A percentile compares a stretch with the other conserved stretches of the same genome.
These are phyloP conservation scores for Diachasmimorpha longicaudata DNA, from an alignment of 1,140 invertebrate species.

Conservation along the genomic window DNA sequence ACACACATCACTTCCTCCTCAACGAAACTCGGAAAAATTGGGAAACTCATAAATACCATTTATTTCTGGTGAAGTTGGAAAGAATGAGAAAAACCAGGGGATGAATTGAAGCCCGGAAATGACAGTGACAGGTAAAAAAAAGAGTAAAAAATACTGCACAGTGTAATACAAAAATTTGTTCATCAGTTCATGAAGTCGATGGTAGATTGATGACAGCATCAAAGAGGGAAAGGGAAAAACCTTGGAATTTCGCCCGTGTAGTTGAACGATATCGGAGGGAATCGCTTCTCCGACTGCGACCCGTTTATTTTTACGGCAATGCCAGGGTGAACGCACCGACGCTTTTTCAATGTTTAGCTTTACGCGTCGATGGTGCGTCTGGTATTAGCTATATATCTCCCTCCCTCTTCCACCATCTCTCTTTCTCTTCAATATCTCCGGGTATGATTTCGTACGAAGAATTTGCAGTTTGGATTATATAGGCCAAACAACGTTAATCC, in stretches of 20 bases:
- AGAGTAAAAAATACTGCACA: not conserved
- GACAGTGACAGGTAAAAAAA: not conserved
- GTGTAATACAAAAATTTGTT: not conserved
- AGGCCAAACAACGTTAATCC: not conserved
- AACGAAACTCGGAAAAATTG: not conserved
- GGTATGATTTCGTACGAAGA: not conserved
- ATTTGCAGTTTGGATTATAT: not conserved
- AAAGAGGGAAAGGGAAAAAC: conserved; percentile 3
- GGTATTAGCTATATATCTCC: not conserved
- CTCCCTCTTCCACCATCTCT: not conserved
- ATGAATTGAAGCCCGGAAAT: no score
- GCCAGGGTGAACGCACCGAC: conserved; percentile 31
- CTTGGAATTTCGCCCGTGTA: conserved; percentile 16
- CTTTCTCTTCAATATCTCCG: not conserved
- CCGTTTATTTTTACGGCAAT: conserved; percentile 36
- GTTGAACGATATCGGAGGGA: conserved; percentile 3
- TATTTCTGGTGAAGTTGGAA: no score
- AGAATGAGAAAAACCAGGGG: no score
- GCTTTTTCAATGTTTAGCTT: conserved; percentile 23
- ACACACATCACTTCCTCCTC: not conserved
- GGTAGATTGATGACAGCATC: not conserved
- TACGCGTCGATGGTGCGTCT: conserved; percentile 3
- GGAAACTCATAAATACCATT: not conserved
- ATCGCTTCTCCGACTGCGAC: conserved; percentile 24
- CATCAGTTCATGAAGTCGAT: not conserved